These are phyloP conservation scores for Centropus unirufus DNA, from an alignment of 2,113 vertebrate species.

Conservation along the genomic window DNA sequence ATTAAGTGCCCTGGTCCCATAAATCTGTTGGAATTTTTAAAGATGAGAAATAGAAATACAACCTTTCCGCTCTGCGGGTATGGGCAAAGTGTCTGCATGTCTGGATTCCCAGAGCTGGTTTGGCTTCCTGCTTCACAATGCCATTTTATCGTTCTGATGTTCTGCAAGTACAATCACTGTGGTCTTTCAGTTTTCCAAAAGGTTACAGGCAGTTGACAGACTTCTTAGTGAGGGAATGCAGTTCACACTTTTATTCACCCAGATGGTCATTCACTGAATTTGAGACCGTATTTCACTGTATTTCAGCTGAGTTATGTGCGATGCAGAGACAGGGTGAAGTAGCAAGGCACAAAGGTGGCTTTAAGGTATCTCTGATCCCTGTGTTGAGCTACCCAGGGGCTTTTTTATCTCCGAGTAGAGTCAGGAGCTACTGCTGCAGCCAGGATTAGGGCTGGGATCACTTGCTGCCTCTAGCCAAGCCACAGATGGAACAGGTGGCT, in stretches of 20 bases:
- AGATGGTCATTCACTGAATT: background rate
- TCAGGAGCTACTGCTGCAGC: background rate
- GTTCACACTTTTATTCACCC: background rate
- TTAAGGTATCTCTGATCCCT: background rate
- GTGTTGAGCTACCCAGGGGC: background rate
- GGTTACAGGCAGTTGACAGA: background rate
- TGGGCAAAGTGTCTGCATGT: accelerated
- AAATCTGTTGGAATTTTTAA: background rate
- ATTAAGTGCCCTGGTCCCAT: background rate
- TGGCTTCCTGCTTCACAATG: background rate
- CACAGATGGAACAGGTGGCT: constrained; percentile 9
- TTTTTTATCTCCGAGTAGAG: background rate
- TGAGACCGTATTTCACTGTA: background rate
- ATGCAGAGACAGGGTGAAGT: background rate
- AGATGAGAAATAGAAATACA: background rate
- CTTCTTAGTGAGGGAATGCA: background rate
- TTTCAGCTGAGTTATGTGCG: background rate
- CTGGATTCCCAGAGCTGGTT: background rate
- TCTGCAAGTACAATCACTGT: background rate
- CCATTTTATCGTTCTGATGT: background rate
- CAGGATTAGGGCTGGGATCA: background rate
- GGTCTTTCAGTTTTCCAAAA: background rate
- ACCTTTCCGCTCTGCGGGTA: background rate
- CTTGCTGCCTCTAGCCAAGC: background rate
- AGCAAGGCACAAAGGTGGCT: background rate